These are phyloP conservation scores for Acyrthosiphon pisum DNA, from an alignment of 1,140 invertebrate species.

Conservation along the genomic window DNA sequence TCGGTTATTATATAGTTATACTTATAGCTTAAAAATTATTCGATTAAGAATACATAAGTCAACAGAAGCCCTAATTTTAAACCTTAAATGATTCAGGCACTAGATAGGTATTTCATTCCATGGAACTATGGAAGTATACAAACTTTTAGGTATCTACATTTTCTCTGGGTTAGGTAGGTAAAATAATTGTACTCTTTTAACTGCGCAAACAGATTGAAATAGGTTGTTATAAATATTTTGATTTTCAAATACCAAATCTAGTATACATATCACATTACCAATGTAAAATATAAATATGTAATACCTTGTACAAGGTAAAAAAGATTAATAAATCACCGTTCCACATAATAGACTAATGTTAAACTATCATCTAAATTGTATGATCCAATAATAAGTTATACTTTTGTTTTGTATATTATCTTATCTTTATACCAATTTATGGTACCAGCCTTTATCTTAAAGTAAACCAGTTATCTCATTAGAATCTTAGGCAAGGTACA, in stretches of 20 bases:
- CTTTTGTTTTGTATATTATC: background rate
- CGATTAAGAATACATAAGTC: background rate
- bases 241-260: background rate
- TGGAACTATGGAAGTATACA: background rate
- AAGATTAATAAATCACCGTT: background rate
- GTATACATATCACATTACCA: too few relatives aligned
- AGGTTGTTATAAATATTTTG: background rate
- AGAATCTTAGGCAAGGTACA: background rate
- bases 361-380: background rate
- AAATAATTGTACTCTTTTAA: background rate
- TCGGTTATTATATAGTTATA: background rate
- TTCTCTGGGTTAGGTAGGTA: background rate
- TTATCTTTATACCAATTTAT: background rate
- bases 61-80: background rate
- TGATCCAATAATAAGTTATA: background rate
- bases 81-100: background rate
- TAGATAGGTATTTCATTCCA: background rate
- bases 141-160: background rate
- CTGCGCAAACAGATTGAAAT: background rate
- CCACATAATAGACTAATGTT: background rate
- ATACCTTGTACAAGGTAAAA: background rate
- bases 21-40: background rate
- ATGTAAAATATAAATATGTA: background rate
- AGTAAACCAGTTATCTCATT: background rate
- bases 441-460: too few relatives aligned